Percentiles rank a stretch among this genome's conserved stretches.
These are phyloP conservation scores for Ivindomyrus marchei DNA, from an alignment of 2,113 vertebrate species.

Conservation along the genomic window DNA sequence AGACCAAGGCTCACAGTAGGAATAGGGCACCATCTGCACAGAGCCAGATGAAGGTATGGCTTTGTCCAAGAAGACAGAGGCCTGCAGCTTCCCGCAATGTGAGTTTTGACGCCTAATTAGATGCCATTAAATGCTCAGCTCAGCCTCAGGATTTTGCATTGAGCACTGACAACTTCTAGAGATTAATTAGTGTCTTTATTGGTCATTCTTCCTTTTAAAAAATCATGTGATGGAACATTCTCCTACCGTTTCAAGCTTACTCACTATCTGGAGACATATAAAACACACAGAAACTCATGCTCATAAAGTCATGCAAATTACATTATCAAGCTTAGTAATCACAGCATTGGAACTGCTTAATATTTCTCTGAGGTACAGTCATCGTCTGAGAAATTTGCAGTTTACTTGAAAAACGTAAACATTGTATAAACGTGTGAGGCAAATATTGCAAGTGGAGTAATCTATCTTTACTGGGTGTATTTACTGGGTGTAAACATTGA, in stretches of 20 bases:
- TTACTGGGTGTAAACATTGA: neutral
- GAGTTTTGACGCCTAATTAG: constrained; percentile 8
- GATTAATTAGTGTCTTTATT: neutral
- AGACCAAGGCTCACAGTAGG: constrained; percentile 33
- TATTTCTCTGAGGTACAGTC: neutral
- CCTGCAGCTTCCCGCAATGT: constrained; percentile 22
- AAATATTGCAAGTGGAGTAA: neutral
- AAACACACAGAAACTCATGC: neutral
- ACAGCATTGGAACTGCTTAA: neutral
- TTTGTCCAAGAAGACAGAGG: constrained; percentile 30
- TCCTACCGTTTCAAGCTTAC: neutral
- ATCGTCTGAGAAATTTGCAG: neutral
- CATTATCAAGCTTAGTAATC: neutral
- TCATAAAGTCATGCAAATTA: neutral
- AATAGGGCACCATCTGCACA: constrained; percentile 39
- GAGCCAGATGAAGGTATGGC: constrained; percentile 28
- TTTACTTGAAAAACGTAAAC: neutral
- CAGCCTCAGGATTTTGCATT: neutral
- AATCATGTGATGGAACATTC: neutral
- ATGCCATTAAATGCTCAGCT: neutral
- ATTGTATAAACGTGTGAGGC: neutral
- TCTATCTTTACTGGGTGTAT: neutral
- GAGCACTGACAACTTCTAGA: neutral
- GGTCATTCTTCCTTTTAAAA: neutral
- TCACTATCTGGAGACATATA: neutral